Base-by-base conservation (phyloP, 1,140 invertebrate genomes). In the Caerostris extrusa region DNA sequence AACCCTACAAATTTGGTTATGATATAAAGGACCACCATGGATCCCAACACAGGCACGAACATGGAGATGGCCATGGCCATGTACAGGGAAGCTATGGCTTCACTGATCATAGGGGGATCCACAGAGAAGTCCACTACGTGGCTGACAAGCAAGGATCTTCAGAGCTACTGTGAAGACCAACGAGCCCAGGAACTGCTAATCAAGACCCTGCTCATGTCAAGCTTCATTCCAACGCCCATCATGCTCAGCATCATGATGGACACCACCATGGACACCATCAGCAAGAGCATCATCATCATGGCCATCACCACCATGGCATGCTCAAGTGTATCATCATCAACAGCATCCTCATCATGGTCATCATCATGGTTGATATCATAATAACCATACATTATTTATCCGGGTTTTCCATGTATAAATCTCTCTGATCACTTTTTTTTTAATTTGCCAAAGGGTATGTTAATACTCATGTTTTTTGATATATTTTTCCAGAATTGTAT, bases 111-210 rank as follows among this genome's bases (percentile, higher is more conserved):
- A 89, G 77, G 14, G 94, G 94, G 6, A 87, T 69, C 10, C 82
- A 94, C 12, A 64, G 94, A 17, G 77, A 90, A n/a, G 94, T 94
- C 17, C 50, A 60, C 53, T 94, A 94, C 17, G 60, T 67, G 55
- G 91, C 94, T 58, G 94, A 94, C 50, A 10, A 93, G 2, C 17
- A 56, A 3, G 94, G 94, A n/a, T 94, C n/a, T n/a, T 94, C 91
- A 57, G 87, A n/a, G 91, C 77, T 17, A 85, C 61, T 1, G 87
- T 94, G 17, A 90, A 93, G 60, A 94, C 93, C 14, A 94, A 94
- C 53, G 94, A 94, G n/a, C 93, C n/a, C 91, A 50, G 90, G 94
- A 50, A 94, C 77, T 3, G 61, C 71, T 3, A 12, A 17, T 7
- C 82, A 83, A 17, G 86, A 61, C 17, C 58, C 86, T 7, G 94